Evolutionary conservation across 1,140 invertebrate genomes (phyloP), one percentile per base, ranked within the genome.

Genomic region (Ostrea edulis): DNA sequence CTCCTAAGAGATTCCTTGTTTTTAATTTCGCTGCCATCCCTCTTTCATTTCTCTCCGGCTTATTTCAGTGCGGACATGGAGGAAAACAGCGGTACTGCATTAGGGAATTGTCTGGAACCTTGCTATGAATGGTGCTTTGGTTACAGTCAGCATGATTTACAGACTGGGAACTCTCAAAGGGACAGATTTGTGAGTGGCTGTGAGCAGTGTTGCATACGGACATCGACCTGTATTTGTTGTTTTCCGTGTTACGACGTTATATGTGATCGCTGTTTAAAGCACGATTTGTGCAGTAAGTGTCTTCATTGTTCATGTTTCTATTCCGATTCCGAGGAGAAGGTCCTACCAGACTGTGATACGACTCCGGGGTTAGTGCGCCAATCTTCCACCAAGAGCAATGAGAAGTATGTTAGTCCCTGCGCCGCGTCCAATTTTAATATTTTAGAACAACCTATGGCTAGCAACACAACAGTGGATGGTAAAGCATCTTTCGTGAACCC

Each of bases 51-150:
- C 12, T 12, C 20, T 1, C 8, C 3, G 12, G 14, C 55, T 29
- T 71, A 71, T 71, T 77, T 77, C 68, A 77, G 68, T 77, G 29
- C 68, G 12, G 14, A 22, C 25, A 77, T 77, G 68, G 68, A 77
- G 68, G 68, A 77, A 14, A 25, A 35, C 22, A 12, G 25, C 8
- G 68, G 58, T 5, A 20, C 68, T 14, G 25, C 25, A 25, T 12
- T 22, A 12, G 68, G 29, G 8, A 77, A 35, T 25, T 77, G 68
- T 9, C 14, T 25, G 25, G 68, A 77, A 25, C 35, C 25, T 22
- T 77, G 68, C 68, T 77, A 77, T 29, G 29, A 25, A 14, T 25
- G 68, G 11, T 77, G 68, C 22, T 77, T 77, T 77, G 68, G 68
- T 25, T 77, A 77, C 9, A 25, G 68, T 35, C 68, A 77, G 29